phyloP scores from a whole-genome alignment of 2,113 vertebrate genomes.

The Lanius ludovicianus region DNA sequence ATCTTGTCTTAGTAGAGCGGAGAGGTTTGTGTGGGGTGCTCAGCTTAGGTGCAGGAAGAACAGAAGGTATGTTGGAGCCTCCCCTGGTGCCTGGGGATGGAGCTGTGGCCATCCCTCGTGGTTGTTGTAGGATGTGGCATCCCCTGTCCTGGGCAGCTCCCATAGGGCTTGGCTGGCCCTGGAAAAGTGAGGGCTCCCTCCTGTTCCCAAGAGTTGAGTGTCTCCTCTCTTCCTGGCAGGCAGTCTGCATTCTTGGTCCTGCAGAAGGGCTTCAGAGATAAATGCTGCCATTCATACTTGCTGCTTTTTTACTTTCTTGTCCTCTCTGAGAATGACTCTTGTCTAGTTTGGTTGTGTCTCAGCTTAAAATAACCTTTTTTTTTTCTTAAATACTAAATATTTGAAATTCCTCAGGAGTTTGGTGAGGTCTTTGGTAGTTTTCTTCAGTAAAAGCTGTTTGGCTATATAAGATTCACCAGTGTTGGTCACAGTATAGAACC shows the following conservation, averaged over 20 bases:
- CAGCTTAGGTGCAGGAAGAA: background rate
- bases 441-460: background rate
- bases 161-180: background rate
- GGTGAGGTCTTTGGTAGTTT: background rate
- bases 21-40: background rate
- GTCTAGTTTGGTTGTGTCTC: background rate
- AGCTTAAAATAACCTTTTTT: slow-evolving; percentile 20
- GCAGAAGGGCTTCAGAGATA: background rate
- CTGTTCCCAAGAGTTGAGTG: background rate
- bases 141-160: background rate
- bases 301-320: background rate
- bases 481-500: background rate
- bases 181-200: background rate
- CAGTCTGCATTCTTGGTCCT: slow-evolving; percentile 13
- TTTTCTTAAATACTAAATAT: background rate
- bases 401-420: background rate
- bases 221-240: background rate
- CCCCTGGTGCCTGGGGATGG: background rate
- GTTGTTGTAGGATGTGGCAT: background rate
- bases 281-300: slow-evolving; percentile 12
- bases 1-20: background rate
- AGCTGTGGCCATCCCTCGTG: background rate
- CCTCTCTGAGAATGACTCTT: background rate
- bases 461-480: background rate
- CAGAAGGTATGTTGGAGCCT: fast-evolving